Percentiles rank a stretch among this genome's conserved stretches.
These are phyloP conservation scores for Cantharis lateralis DNA, from an alignment of 2,888 invertebrate species.

Conservation along the genomic window DNA sequence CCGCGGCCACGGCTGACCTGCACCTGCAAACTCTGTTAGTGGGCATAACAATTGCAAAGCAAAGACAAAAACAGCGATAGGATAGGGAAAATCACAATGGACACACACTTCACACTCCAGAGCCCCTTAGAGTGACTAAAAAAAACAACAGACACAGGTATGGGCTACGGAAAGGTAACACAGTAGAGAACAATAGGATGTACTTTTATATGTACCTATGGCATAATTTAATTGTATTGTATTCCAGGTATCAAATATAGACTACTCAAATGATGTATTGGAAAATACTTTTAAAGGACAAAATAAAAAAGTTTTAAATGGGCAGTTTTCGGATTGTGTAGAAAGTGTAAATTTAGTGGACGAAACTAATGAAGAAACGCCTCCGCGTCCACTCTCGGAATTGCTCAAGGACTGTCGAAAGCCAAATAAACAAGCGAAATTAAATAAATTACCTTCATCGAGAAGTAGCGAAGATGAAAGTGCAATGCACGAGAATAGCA, in stretches of 20 bases:
- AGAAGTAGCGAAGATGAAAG: neutral
- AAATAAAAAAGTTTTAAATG: neutral
- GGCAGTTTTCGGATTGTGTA: neutral
- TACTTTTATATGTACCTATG: neutral
- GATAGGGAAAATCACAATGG: no score
- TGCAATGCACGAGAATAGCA: no score
- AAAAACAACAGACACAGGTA: no score
- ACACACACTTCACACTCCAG: no score
- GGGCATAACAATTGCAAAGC: no score
- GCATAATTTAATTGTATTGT: neutral
- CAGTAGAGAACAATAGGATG: no score
- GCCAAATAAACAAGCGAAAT: neutral
- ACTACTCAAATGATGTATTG: neutral
- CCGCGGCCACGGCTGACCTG: no score
- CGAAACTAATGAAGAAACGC: neutral
- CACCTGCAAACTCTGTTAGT: no score
- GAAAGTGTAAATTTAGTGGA: neutral
- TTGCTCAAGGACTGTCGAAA: neutral
- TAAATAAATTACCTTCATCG: neutral
- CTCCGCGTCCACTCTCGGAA: neutral
- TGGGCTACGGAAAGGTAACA: no score
- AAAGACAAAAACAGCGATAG: no score
- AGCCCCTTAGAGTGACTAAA: no score
- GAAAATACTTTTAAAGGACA: neutral
- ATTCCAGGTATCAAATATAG: neutral